Evolutionary conservation across 2,797 vertebrate genomes (phyloP), one percentile per base, ranked within the genome.

Genomic region (Glyptemys insculpta): DNA sequence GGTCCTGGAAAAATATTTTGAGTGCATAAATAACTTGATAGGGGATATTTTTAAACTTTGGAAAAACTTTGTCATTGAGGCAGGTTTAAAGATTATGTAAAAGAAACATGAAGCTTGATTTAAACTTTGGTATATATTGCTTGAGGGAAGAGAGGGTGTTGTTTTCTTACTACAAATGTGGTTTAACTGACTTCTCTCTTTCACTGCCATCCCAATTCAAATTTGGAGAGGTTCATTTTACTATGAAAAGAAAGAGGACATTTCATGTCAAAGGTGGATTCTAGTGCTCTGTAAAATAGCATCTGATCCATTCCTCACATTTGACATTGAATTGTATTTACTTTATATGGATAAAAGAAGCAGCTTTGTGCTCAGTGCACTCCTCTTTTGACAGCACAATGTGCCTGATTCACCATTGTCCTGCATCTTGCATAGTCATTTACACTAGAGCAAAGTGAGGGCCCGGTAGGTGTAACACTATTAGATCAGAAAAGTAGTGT

Each of bases 1-100:
- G 57, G 92, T 49, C 87, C 65, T 93, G 79, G 86, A 96, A 96
- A 97, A 97, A 97, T 96, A 95, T 96, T 97, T 90, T 95, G 91
- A 89, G 94, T 93, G 90, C 90, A 96, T 97, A 96, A 97, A 96
- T 96, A 97, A 96, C 79, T 88, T 83, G 85, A 97, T 76, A 84
- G 83, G 81, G 76, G 57, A 88, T 96, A 93, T 96, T 98, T 98
- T 97, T 84, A 97, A 97, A 94, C 54, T 91, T 80, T 76, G 83
- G 44, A 96, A 93, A 85, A 95, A 92, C 85, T 97, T 97, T 95
- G 95, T 85, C 83, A 91, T 59, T 93, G 88, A 97, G 79, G 88
- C 89, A 96, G 34, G 56, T 95, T 97, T 95, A 95, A 83, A 85
- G 84, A 81, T 79, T 89, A 68, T 96, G 96, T 95, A 90, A 97